Base-by-base conservation (phyloP, 2,888 invertebrate genomes). In the Argyresthia goedartella region DNA sequence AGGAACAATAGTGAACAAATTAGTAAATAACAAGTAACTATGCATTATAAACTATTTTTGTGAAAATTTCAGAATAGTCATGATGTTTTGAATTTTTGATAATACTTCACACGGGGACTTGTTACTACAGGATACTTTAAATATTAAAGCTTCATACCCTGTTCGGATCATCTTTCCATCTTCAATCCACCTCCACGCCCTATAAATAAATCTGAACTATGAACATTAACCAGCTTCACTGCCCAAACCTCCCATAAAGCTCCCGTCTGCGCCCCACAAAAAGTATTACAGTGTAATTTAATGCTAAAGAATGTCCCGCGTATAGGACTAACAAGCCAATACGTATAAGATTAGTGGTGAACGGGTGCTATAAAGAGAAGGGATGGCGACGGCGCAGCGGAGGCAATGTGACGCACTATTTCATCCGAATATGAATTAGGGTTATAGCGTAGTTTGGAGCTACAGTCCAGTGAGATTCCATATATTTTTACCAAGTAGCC, bases 301-400 rank as follows among this genome's bases (percentile, higher is more conserved):
- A 57, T 54, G 57, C 57, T 60, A 60, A 59, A 60, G 58, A 56
- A 59, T 53, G 57, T 56, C 58, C 34, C 36, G 36, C 35, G 14
- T 34, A 48, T 9, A 60, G 59, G 55, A 59, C 76, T 81, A 80
- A 81, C 79, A 78, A 79, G 80, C 76, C 75, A 77, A 75, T 77
- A 75, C 66, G 62, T 65, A 45, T 57, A 68, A 71, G 71, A 79
- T 79, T 76, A 74, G 78, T 76, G 69, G 70, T 58, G 64, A 58
- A 61, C 58, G 58, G 59, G 58, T 60, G 59, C 57, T 63, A 57
- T 71, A 64, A 69, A 62, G 66, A 57, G 44, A 46, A 44, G 15
- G 49, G 49, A 53, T 52, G 56, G 51, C 53, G 52, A 53, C 53
- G 55, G 56, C 59, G 60, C 59, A 59, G 57, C 59, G 59, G 49